phyloP scores from a whole-genome alignment of 2,113 vertebrate species.

The Geothlypis trichas region DNA sequence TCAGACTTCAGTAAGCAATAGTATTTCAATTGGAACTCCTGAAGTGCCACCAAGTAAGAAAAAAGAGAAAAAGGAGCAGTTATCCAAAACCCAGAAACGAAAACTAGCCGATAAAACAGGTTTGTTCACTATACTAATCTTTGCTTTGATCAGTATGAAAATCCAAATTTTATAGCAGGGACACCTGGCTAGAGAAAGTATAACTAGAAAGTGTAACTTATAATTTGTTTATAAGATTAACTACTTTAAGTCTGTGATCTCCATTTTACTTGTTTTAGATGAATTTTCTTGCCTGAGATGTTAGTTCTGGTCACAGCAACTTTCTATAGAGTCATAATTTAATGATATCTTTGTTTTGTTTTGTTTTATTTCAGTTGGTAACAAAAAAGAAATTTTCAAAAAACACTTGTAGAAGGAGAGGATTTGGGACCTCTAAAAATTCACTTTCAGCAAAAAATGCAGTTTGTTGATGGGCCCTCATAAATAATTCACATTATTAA shows the following conservation, averaged over 20 bases:
- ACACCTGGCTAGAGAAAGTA: neutral
- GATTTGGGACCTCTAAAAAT: neutral
- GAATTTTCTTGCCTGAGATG: neutral
- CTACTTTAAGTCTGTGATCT: neutral
- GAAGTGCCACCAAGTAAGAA: conserved; percentile 80
- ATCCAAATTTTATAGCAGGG: neutral
- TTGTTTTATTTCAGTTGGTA: neutral
- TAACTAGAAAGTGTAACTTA: neutral
- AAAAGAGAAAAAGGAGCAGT: conserved; percentile 94
- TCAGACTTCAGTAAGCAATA: conserved; percentile 81
- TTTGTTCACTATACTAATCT: conserved; percentile 19
- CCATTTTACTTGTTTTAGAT: neutral
- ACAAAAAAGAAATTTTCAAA: neutral
- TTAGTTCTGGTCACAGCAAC: neutral
- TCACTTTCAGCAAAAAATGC: neutral
- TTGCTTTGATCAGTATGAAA: neutral
- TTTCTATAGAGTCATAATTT: neutral
- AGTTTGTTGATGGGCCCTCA: neutral
- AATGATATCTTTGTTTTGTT: neutral
- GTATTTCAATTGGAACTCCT: conserved; percentile 66
- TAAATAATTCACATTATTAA: neutral
- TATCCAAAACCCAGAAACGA: conserved; percentile 96
- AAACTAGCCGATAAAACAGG: conserved; percentile 92
- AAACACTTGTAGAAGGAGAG: neutral
- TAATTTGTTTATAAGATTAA: neutral